These are phyloP conservation scores for Dinocampus coccinellae DNA, from an alignment of 2,888 invertebrate species.

Conservation along the genomic window DNA sequence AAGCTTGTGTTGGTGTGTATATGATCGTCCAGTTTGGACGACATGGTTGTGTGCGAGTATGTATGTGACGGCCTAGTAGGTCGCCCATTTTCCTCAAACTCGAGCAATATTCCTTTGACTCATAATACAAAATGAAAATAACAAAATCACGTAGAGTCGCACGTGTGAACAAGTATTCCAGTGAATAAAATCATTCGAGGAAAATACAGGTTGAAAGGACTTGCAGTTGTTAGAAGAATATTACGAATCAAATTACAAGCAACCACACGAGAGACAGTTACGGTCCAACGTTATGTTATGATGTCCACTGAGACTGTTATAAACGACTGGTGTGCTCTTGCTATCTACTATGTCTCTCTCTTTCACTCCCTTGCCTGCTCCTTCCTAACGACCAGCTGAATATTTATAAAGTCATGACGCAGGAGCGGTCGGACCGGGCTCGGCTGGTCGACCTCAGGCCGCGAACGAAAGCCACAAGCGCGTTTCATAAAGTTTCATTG, in stretches of 20 bases:
- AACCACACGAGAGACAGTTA: conserved; percentile 46
- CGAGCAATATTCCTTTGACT: too few species aligned
- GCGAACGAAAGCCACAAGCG: conserved; percentile 48
- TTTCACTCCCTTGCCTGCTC: neutral
- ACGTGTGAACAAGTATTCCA: too few species aligned
- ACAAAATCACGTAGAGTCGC: too few species aligned
- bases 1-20: too few species aligned
- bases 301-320: conserved; percentile 53
- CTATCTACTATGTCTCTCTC: conserved; percentile 24
- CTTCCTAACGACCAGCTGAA: conserved; percentile 63
- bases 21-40: too few species aligned
- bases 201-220: neutral
- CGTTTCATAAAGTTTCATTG: conserved; percentile 67
- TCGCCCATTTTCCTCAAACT: too few species aligned
- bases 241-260: conserved; percentile 59
- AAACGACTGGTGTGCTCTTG: conserved; percentile 42
- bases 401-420: conserved; percentile 66
- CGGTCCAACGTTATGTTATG: conserved; percentile 42
- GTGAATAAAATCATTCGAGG: too few species aligned
- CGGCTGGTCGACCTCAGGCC: conserved; percentile 31
- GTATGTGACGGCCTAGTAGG: too few species aligned
- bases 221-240: conserved; percentile 43
- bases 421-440: conserved; percentile 52
- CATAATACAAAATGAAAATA: too few species aligned
- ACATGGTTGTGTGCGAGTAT: too few species aligned